Percentiles rank a stretch among this genome's conserved stretches.
phyloP scores from a whole-genome alignment of 1,140 invertebrate species.

The Temnothorax nylanderi region DNA sequence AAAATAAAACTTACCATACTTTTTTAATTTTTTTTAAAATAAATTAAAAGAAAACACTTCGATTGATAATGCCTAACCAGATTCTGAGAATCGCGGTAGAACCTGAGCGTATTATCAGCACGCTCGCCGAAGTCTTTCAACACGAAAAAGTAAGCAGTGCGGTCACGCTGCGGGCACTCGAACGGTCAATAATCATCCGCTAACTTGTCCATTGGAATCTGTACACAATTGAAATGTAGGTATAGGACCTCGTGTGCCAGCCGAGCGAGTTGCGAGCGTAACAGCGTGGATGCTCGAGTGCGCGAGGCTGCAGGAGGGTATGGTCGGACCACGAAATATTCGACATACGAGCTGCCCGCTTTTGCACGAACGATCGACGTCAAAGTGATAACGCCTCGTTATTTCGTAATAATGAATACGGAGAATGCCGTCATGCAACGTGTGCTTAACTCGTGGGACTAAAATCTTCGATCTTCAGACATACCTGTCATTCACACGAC shows the following conservation, averaged over 20 bases:
- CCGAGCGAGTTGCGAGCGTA: slow-evolving; percentile 79
- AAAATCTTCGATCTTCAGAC: neutral
- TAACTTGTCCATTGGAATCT: neutral
- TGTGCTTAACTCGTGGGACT: neutral
- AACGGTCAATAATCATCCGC: neutral
- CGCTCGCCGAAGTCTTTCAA: neutral
- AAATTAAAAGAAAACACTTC: neutral
- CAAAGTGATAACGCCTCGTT: slow-evolving; percentile 36
- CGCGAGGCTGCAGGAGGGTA: slow-evolving; percentile 81
- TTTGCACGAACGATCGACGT: slow-evolving; percentile 71
- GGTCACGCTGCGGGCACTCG: neutral
- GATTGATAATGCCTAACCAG: neutral
- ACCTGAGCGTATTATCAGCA: too few species aligned
- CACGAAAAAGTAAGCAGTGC: neutral
- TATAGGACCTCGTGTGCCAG: slow-evolving; percentile 79
- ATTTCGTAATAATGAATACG: neutral
- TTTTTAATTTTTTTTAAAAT: neutral
- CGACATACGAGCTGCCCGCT: slow-evolving; percentile 82
- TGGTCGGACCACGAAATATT: slow-evolving; percentile 83
- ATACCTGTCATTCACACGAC: neutral
- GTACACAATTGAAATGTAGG: slow-evolving; percentile 67
- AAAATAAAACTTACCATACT: neutral
- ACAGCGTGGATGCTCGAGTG: slow-evolving; percentile 83
- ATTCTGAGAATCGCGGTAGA: neutral
- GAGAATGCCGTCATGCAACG: neutral